Evolutionary conservation across 35 echinoderm and acorn worm species (phyloP).

Genomic region (Holothuria glaberrima): DNA sequence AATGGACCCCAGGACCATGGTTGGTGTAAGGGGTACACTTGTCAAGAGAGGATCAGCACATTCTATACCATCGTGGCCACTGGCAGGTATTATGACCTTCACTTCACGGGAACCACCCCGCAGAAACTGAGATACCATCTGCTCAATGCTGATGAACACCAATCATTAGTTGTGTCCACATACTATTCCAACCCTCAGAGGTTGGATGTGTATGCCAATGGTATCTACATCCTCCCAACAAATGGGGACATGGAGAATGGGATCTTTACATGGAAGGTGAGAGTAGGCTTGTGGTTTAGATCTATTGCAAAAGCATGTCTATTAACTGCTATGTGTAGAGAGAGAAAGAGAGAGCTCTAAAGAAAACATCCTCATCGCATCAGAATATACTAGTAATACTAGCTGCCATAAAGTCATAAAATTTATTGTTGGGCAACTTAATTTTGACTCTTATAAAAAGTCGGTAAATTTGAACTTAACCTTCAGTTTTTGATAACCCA

Average conservation of each 20-base stretch:
- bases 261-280: conserved; percentile 51
- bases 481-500: too few relatives aligned
- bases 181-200: conserved; percentile 66
- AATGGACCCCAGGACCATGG: conserved; percentile 68
- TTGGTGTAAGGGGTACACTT: conserved; percentile 72
- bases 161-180: conserved; percentile 16
- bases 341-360: too few relatives aligned
- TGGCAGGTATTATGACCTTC: conserved; percentile 34
- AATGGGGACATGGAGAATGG: conserved; percentile 51
- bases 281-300: neutral
- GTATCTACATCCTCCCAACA: conserved; percentile 62
- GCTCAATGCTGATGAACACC: conserved; percentile 15
- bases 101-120: conserved; percentile 63
- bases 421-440: too few relatives aligned
- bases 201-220: conserved; percentile 62
- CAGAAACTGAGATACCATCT: conserved; percentile 55
- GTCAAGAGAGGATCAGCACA: conserved; percentile 72
- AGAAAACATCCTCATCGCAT: too few relatives aligned
- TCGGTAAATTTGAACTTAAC: too few relatives aligned
- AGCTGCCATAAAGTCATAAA: too few relatives aligned
- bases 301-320: too few relatives aligned
- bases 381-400: too few relatives aligned
- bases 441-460: too few relatives aligned
- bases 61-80: conserved; percentile 67
- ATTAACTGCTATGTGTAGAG: too few relatives aligned